A percentile compares a stretch with the other conserved stretches of the same genome.
Conservation (phyloP, 2,888 invertebrate genomes). For the Arge pagana region DNA sequence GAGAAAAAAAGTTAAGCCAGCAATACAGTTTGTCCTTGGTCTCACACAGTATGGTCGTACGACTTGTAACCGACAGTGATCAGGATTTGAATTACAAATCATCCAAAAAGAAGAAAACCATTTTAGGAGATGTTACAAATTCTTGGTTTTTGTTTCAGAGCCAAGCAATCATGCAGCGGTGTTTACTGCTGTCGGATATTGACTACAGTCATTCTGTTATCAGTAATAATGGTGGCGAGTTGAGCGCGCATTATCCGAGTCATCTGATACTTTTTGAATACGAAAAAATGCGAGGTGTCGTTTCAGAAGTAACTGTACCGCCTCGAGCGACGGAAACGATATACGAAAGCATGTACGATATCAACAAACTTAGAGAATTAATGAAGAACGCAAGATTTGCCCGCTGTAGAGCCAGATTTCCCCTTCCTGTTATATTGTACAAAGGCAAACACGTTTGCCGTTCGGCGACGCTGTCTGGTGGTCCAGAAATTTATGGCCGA, state of each 20-base stretch:
- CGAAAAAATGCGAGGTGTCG: constrained; percentile 56
- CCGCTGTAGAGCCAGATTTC: constrained; percentile 76
- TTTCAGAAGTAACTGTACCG: constrained; percentile 44
- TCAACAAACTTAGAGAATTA: constrained; percentile 65
- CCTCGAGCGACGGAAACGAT: constrained; percentile 59
- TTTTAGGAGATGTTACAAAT: constrained; percentile 7
- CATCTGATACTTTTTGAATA: constrained; percentile 69
- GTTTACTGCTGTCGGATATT: constrained; percentile 67
- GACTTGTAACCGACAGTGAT: no score
- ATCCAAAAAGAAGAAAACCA: constrained; percentile 4
- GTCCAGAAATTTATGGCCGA: constrained; percentile 75
- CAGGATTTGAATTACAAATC: no score
- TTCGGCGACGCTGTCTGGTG: constrained; percentile 75
- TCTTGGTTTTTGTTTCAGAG: constrained; percentile 58
- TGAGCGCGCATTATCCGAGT: constrained; percentile 74
- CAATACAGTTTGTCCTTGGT: no score
- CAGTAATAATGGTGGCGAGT: constrained; percentile 68
- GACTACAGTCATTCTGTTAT: constrained; percentile 72
- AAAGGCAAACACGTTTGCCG: constrained; percentile 75
- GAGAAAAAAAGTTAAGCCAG: no score
- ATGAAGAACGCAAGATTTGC: constrained; percentile 73
- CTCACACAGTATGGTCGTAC: no score
- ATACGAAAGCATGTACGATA: constrained; percentile 65
- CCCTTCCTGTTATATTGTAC: constrained; percentile 76
- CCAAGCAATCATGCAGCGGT: constrained; percentile 65